These are phyloP conservation scores for Mareca strepera DNA, from an alignment of 2,797 vertebrate species.

Conservation along the genomic window DNA sequence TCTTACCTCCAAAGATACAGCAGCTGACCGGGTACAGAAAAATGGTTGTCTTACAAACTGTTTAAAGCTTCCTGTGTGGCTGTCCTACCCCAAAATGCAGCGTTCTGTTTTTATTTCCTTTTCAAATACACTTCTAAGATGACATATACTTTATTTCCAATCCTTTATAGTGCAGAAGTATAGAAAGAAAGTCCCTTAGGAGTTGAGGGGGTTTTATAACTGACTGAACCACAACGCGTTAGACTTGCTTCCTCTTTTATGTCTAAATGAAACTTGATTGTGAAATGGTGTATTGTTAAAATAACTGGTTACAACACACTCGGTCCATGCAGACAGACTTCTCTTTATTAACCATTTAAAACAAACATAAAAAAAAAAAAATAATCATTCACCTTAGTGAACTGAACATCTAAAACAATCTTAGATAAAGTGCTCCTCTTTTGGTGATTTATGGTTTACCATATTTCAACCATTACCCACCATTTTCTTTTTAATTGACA, in stretches of 20 bases:
- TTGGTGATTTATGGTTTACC: background rate
- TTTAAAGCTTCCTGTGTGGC: background rate
- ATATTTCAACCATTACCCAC: background rate
- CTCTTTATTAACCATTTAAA: background rate
- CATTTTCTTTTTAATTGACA: background rate
- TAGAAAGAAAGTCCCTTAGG: constrained; percentile 75
- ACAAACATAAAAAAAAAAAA: background rate
- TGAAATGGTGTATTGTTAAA: constrained; percentile 72
- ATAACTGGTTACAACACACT: constrained; percentile 43
- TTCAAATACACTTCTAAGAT: constrained; percentile 41
- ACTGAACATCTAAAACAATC: background rate
- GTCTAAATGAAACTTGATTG: constrained; percentile 72
- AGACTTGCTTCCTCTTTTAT: constrained; percentile 76
- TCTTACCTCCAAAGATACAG: constrained; percentile 73
- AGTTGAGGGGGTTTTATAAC: constrained; percentile 62
- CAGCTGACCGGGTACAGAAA: constrained; percentile 18
- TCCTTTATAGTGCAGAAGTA: constrained; percentile 30
- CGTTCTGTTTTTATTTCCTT: constrained; percentile 15
- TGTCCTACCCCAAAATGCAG: background rate
- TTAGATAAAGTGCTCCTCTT: background rate
- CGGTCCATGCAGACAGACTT: background rate
- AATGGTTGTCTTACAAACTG: constrained; percentile 9
- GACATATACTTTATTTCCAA: constrained; percentile 51
- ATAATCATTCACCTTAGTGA: background rate
- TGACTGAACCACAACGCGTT: constrained; percentile 44